Base-by-base conservation (phyloP, 30 jellyfish, hydroid and myxozoan species). In the Phacellophora camtschatica region DNA sequence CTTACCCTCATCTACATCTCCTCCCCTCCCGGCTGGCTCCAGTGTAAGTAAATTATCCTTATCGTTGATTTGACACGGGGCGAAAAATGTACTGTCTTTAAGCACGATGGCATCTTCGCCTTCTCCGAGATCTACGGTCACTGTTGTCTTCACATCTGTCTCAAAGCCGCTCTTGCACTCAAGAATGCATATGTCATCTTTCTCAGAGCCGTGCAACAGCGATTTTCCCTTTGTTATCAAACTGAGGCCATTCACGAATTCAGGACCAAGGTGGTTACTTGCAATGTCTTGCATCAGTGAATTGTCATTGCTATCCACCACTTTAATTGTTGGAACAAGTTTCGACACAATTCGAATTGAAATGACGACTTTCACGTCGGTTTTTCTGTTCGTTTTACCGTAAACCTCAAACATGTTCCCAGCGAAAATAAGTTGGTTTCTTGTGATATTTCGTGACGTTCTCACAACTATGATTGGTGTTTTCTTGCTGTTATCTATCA, bases 381-480 rank as follows among this genome's bases (percentile, higher is more conserved):
- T 20, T 12, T 50, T 46, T 13, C 50, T 34, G n/a, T 23, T 19
- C 35, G 37, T 64, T 18, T 36, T 55, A 54, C 37, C 37, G 53
- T 45, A 80, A 0, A 80, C 70, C 62, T 65, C 66, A 16, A 80
- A 42, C 23, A 49, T 36, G 28, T 67, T 65, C 2, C 91, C 91
- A 49, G 61, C 83, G n/a, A 80, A 80, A n/a, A 80, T 84, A 24
- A 80, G 50, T 39, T 65, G 69, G 48, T 66, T 66, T 42, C 91
- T 36, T 0, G 46, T 64, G 20, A 80, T 36, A 24, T 22, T 70
- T 22, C 56, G 16, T 23, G 91, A 64, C 30, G 91, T 80, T 13
- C 91, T 74, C n/a, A 82, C 57, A 41, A 82, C 94, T 41, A 82
- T 53, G 9, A 86, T 82, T 33, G 94, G 94, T 45, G 77, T 31